A percentile compares a stretch with the other conserved stretches of the same genome.
phyloP scores from a whole-genome alignment of 2,113 vertebrate genomes.

The Gracilinanus agilis region DNA sequence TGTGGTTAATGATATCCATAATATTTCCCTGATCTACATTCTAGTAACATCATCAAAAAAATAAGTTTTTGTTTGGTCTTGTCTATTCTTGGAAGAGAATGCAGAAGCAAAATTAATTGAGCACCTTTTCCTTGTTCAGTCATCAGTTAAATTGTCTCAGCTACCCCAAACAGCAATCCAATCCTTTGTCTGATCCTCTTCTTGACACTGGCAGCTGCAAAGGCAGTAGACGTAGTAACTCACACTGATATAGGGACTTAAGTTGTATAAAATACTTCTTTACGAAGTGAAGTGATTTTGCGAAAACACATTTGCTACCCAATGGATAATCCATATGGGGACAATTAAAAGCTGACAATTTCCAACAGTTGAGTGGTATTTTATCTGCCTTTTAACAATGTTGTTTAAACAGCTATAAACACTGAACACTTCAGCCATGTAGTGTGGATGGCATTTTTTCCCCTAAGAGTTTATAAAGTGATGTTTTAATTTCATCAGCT shows the following conservation, averaged over 20 bases:
- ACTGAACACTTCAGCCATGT: not conserved
- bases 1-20: not conserved
- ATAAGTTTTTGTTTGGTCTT: not conserved
- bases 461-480: not conserved
- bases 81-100: not conserved
- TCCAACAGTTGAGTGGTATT: not conserved
- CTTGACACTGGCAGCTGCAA: not conserved
- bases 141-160: not conserved
- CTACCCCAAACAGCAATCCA: not conserved
- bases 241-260: not conserved
- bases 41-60: not conserved
- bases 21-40: not conserved
- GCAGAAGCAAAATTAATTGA: not conserved
- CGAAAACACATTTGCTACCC: not conserved
- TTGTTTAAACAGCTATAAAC: not conserved
- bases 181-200: not conserved
- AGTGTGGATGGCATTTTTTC: not conserved
- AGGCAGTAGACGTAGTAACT: too few species aligned
- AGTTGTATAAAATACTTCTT: not conserved
- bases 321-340: not conserved
- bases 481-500: not conserved
- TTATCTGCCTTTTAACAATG: not conserved
- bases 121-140: not conserved
- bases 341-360: not conserved
- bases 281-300: not conserved